Base-by-base conservation (phyloP, 2,797 vertebrate genomes). In the Tachyglossus aculeatus region DNA sequence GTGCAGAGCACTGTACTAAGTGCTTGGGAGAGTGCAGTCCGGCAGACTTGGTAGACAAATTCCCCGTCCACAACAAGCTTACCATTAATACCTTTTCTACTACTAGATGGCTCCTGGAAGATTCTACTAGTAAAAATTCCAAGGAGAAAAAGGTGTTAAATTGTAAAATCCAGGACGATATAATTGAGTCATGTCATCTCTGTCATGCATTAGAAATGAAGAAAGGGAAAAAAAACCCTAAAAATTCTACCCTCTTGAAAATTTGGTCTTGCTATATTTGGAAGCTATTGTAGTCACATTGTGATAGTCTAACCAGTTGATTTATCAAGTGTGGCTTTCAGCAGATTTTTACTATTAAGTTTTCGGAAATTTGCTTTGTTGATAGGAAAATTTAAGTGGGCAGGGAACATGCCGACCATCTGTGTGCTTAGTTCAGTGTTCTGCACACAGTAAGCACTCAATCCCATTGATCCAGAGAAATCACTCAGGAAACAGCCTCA, bases 401-500 rank as follows among this genome's bases (percentile, higher is more conserved):
- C 56, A 39, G 74, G 43, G 73, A 78, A 45, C 33, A 61, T 60
- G 78, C 56, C n/a, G n/a, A 37, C 27, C 21, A 72, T 36, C 44
- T 73, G 81, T 86, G 84, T 70, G 47, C 72, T 69, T 81, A n/a
- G 56, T 58, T 76, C n/a, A 48, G 52, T n/a, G n/a, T n/a, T n/a
- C n/a, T n/a, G n/a, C n/a, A n/a, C n/a, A n/a, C n/a, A n/a, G n/a
- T n/a, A n/a, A n/a, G n/a, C n/a, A n/a, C n/a, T n/a, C n/a, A n/a
- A n/a, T n/a, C n/a, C n/a, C n/a, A n/a, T n/a, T n/a, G n/a, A n/a
- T n/a, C n/a, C 80, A 86, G 84, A 81, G 76, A 83, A 58, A 67
- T 57, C 58, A 76, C 82, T 84, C 71, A 72, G 65, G 55, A 66
- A 75, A 73, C 15, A 61, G 78, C 65, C 72, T 85, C 71, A 87